Evolutionary conservation across 1,140 invertebrate species (phyloP).

Genomic region (Euschistus heros): DNA sequence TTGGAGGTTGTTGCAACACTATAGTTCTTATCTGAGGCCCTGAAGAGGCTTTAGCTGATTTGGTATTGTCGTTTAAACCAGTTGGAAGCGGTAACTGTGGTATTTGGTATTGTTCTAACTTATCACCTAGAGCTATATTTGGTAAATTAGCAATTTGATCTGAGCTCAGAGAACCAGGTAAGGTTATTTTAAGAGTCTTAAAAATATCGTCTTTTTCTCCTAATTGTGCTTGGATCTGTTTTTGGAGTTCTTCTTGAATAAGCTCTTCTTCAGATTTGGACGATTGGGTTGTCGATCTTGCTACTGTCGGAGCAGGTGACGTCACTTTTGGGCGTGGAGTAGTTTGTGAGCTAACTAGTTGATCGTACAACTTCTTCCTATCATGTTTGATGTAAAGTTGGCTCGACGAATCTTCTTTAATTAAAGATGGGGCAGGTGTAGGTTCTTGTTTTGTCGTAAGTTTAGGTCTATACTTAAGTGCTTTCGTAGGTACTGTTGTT

Average conservation of each 20-base stretch:
- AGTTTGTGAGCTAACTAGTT: neutral
- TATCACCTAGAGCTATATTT: slow-evolving; percentile 15
- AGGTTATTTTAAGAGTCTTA: slow-evolving; percentile 25
- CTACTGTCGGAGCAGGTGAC: slow-evolving; percentile 6
- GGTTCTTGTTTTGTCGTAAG: neutral
- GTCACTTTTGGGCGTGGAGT: neutral
- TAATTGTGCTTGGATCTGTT: slow-evolving; percentile 27
- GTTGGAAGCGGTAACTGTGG: neutral
- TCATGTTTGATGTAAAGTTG: slow-evolving; percentile 18
- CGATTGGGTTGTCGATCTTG: slow-evolving; percentile 15
- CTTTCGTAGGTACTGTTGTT: slow-evolving; percentile 8
- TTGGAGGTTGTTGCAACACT: slow-evolving; percentile 29
- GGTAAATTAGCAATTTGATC: slow-evolving; percentile 27
- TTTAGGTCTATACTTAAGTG: slow-evolving; percentile 21
- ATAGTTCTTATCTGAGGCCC: slow-evolving; percentile 29
- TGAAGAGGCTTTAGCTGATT: slow-evolving; percentile 16
- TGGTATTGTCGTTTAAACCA: neutral
- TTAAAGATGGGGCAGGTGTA: neutral
- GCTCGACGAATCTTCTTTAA: neutral
- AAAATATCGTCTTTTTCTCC: slow-evolving; percentile 26
- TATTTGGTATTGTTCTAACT: slow-evolving; percentile 10
- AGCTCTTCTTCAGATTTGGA: slow-evolving; percentile 18
- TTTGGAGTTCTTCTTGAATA: slow-evolving; percentile 26
- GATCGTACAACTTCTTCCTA: slow-evolving; percentile 28
- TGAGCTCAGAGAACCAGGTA: slow-evolving; percentile 21